Percentiles rank a stretch among this genome's conserved stretches.
Evolutionary conservation across 2,797 vertebrate genomes (phyloP).

Genomic region (Taenioides sp.): DNA sequence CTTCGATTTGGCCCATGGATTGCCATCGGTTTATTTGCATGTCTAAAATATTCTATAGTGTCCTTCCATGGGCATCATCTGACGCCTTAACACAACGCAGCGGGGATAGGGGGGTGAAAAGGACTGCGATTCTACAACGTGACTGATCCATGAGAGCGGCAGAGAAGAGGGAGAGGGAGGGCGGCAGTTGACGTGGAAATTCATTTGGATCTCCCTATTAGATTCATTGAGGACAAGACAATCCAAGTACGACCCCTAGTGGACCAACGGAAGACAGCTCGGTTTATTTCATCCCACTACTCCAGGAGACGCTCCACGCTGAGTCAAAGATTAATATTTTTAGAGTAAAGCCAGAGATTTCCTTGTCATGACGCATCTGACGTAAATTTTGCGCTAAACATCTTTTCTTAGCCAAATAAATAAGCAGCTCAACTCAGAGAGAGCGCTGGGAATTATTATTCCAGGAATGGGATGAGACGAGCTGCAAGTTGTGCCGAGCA

Average conservation of each 20-base stretch:
- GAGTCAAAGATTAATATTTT: conserved; percentile 16
- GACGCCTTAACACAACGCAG: conserved; percentile 30
- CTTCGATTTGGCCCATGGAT: neutral
- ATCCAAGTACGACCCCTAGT: conserved; percentile 79
- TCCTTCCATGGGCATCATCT: conserved; percentile 38
- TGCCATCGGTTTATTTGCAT: conserved; percentile 31
- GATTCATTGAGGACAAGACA: conserved; percentile 54
- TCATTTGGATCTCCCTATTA: conserved; percentile 72
- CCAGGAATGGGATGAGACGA: conserved; percentile 50
- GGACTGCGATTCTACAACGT: conserved; percentile 73
- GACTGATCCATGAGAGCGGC: conserved; percentile 65
- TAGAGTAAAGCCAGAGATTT: conserved; percentile 22
- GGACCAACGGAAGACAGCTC: conserved; percentile 27
- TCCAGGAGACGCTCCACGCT: conserved; percentile 30
- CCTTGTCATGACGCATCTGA: conserved; percentile 6
- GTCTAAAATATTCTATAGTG: conserved; percentile 47
- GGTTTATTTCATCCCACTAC: conserved; percentile 2
- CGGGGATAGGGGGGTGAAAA: conserved; percentile 29
- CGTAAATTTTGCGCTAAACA: conserved; percentile 1
- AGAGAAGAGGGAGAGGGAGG: conserved; percentile 11
- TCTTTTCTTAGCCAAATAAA: neutral
- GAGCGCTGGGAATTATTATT: conserved; percentile 15
- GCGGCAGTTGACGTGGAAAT: conserved; percentile 53
- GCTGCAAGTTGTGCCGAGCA: conserved; percentile 59
- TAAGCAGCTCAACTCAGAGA: neutral